A percentile compares a stretch with the other conserved stretches of the same genome.
Evolutionary conservation across 1,140 invertebrate species (phyloP).

Genomic region (Musca vetustissima): DNA sequence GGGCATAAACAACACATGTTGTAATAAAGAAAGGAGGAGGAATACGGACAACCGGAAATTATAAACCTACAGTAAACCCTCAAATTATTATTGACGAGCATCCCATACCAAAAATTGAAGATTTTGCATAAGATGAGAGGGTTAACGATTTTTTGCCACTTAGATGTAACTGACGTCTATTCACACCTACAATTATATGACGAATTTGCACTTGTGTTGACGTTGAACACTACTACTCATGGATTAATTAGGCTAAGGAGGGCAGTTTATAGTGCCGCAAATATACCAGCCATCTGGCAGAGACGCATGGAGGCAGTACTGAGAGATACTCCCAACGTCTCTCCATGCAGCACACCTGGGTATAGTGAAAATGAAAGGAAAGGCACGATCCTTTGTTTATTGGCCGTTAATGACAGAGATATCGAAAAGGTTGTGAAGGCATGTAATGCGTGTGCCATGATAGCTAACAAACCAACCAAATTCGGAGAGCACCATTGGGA

Average conservation of each 20-base stretch:
- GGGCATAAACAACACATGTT: conserved; percentile 25
- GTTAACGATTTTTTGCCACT: conserved; percentile 16
- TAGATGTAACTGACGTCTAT: conserved; percentile 12
- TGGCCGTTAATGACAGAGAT: no score
- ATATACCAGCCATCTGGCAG: conserved; percentile 35
- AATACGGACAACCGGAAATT: conserved; percentile 1
- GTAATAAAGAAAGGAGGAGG: conserved; percentile 13
- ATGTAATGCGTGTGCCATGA: no score
- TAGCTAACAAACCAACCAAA: no score
- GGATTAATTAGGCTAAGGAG: conserved; percentile 37
- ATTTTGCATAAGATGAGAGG: conserved; percentile 26
- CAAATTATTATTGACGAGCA: conserved; percentile 41
- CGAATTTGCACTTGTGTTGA: conserved; percentile 14
- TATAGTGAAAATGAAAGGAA: conserved; percentile 55
- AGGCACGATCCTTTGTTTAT: conserved; percentile 26
- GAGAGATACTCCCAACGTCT: conserved; percentile 7
- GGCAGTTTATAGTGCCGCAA: conserved; percentile 31
- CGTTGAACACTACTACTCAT: no score
- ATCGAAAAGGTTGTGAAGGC: no score
- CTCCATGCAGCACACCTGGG: no score
- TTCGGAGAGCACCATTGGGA: background rate
- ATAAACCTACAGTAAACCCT: conserved; percentile 6
- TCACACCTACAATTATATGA: conserved; percentile 24
- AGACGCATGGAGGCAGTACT: conserved; percentile 29
- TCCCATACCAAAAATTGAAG: conserved; percentile 2